Evolutionary conservation across 2,888 invertebrate genomes (phyloP), one percentile per base, ranked within the genome.

Genomic region (Ochropacha duplaris): DNA sequence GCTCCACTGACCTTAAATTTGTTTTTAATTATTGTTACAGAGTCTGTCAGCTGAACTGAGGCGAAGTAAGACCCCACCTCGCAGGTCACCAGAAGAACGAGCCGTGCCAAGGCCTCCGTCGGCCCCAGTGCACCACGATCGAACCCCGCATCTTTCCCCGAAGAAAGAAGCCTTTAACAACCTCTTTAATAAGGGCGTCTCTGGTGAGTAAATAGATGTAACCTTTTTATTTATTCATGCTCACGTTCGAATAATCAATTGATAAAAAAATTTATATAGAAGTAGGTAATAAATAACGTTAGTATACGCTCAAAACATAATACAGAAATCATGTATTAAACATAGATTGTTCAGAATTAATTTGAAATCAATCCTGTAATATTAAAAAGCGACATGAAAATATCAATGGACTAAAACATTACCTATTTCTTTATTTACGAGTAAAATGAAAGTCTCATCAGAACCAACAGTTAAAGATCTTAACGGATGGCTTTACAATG

Each of bases 81-180:
- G 91, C 0, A 81, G 89, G 16, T 90, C 91, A 9, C 91, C 91
- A 0, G 91, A 90, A 59, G 91, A 88, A 54, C 84, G 91, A 11
- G 75, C 86, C 3, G 80, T 86, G 14, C 86, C 88, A 39, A 86
- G 92, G 60, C 94, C 86, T 68, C 93, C 89, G 59, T 93, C 86
- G 69, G 93, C 88, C 70, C 94, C 90, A 8, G 93, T 86, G 69
- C 94, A 93, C 74, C 93, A 91, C 74, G 91, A 87, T 49, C 76
- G 90, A 51, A 71, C 75, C 54, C 87, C 84, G 16, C 93, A 94
- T 59, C 92, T 94, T 31, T 94, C 94, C 8, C 91, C 94, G 54
- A 95, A 96, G 74, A 94, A 94, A 82, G 95, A 95, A 78, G 95
- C 95, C 71, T 94, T 95, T 71, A 92, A 92, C 61, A 86, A 90